A percentile compares a stretch with the other conserved stretches of the same genome.
phyloP scores from a whole-genome alignment of 2,888 invertebrate genomes.

The Oasisia sp. region DNA sequence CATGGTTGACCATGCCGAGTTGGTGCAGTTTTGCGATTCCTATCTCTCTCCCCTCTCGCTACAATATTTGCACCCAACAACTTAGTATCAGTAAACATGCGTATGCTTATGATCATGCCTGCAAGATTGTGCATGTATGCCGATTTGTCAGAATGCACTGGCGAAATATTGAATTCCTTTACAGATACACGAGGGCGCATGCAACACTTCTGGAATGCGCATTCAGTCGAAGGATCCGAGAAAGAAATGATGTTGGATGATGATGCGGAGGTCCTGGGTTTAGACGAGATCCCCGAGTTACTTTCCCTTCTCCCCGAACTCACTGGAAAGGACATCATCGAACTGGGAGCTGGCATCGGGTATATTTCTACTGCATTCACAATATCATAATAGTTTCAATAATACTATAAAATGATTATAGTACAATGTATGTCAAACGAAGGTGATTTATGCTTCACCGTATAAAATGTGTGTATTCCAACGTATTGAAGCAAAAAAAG shows the following conservation, averaged over 20 bases:
- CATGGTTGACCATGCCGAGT: too few relatives aligned
- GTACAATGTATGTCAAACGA: background rate
- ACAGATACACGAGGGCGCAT: slow-evolving; percentile 45
- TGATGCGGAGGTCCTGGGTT: slow-evolving; percentile 63
- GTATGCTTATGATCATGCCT: too few relatives aligned
- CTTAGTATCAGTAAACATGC: too few relatives aligned
- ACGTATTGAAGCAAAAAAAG: too few relatives aligned
- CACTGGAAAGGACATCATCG: slow-evolving; percentile 66
- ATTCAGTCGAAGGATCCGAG: slow-evolving; percentile 59
- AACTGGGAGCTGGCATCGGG: slow-evolving; percentile 71
- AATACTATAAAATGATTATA: background rate
- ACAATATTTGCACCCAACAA: too few relatives aligned
- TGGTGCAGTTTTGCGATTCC: too few relatives aligned
- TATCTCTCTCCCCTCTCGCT: too few relatives aligned
- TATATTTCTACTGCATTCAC: slow-evolving; percentile 43
- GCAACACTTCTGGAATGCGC: slow-evolving; percentile 57
- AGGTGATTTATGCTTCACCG: too few relatives aligned
- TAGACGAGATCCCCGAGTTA: slow-evolving; percentile 67
- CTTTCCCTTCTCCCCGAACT: slow-evolving; percentile 67
- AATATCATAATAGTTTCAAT: background rate
- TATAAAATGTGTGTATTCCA: too few relatives aligned
- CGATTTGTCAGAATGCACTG: too few relatives aligned
- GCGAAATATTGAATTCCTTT: background rate
- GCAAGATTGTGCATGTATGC: too few relatives aligned
- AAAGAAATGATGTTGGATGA: slow-evolving; percentile 69